Evolutionary conservation across 2,113 vertebrate genomes (phyloP), one percentile per base, ranked within the genome.

Genomic region (Anguilla rostrata): DNA sequence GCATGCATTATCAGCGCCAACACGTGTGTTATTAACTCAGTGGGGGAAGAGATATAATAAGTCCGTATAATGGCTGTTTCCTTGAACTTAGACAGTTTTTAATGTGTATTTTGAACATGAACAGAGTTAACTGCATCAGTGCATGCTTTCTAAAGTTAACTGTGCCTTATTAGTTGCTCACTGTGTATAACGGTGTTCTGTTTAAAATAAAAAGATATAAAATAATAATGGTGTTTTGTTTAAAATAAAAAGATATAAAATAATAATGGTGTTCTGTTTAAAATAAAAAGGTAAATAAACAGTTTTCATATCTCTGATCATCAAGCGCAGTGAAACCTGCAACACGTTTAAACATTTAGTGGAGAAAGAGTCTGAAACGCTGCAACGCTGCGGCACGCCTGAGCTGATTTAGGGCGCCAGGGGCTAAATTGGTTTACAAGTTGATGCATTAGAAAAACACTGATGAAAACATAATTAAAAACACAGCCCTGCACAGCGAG

Each of bases 291-390:
- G 34, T 80, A 81, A 85, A 60, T 66, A 46, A 81, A n/a, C 26
- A 63, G 41, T 40, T 82, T 14, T 86, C 22, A 29, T 86, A 81
- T 94, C 91, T 90, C 22, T 9, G 85, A 85, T 90, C 88, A 94
- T 95, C 85, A 87, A 92, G 90, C 91, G 90, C 29, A 83, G 90
- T 87, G 90, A 92, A 93, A 92, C 91, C 90, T 85, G 89, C 88
- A 94, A 91, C 91, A 93, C 86, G 94, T 93, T 93, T 94, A 93
- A 94, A 92, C 93, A 93, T 94, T 95, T 94, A 93, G 91, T 89
- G 92, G 90, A 81, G 78, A 18, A 78, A 85, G 86, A 43, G 84
- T 85, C 86, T 43, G 88, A 92, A 93, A 93, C 85, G 87, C 91
- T 89, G 90, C 92, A 92, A 93, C 93, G 91, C 90, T 84, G 87